These are phyloP conservation scores for Ceratitis capitata DNA, from an alignment of 1,140 invertebrate genomes.

Conservation along the genomic window DNA sequence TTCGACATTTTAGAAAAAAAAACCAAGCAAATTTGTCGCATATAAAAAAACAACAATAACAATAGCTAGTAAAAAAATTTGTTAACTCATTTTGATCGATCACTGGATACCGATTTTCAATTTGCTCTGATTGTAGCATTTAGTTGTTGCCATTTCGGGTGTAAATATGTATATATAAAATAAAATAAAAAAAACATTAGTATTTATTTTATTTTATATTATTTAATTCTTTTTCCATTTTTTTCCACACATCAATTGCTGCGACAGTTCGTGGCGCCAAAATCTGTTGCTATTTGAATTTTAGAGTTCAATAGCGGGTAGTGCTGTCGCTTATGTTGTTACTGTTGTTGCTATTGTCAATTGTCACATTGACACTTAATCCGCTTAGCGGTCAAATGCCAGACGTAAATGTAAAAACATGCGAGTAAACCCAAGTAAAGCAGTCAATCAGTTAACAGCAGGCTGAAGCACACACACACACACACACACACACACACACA, in stretches of 20 bases:
- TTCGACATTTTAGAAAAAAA: background rate
- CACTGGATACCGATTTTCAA: background rate
- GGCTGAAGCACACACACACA: background rate
- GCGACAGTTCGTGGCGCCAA: background rate
- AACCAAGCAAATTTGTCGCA: background rate
- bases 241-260: background rate
- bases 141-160: background rate
- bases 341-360: slow-evolving; percentile 1
- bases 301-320: background rate
- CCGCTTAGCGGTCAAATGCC: slow-evolving; percentile 31
- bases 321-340: too few relatives aligned
- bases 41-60: background rate
- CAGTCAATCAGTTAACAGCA: too few relatives aligned
- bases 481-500: background rate
- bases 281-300: background rate
- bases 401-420: background rate
- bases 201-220: background rate
- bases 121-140: background rate
- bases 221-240: background rate
- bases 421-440: too few relatives aligned
- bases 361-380: slow-evolving; percentile 22
- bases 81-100: slow-evolving; percentile 15
- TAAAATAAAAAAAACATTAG: too few relatives aligned
- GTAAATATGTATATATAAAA: background rate
- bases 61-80: background rate